Base-by-base conservation (phyloP, 2,888 invertebrate genomes). In the Schizotus pectinicornis region DNA sequence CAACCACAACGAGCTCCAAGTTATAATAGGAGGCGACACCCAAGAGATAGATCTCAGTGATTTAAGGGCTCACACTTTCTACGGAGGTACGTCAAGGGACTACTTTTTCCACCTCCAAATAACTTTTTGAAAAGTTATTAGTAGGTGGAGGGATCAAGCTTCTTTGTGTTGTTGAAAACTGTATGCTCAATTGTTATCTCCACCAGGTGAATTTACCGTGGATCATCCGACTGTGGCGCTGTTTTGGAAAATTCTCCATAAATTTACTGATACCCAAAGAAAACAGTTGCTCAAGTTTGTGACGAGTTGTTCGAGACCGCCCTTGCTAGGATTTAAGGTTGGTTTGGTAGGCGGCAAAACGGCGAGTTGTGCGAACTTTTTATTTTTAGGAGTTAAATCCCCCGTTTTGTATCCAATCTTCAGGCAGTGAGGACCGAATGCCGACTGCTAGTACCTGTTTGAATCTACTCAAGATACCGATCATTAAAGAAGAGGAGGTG, bases 391-490 rank as follows among this genome's bases (percentile, higher is more conserved):
- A 98, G 77, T 81, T 98, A 63, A 92, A 94, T 80, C 98, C 99
- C 7, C 91, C 95, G 1, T 97, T 99, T 81, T 95, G 95, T 76
- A 95, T 99, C 73, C 97, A 98, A 74, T 91, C 92, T 59, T 94
- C 94, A 53, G 97, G 95, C 7, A 87, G 87, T 43, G 89, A 92
- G 67, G 94, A 95, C 77, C 88, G 97, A 8, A 86, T 99, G 73
- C 98, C 98, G 0, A 95, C 98, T 7, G 94, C 98, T 6, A 95
- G 95, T 79, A 99, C 99, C 3, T 99, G 98, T 77, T 94, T 99
- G 90, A 98, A 99, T 84, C 85, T 99, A 62, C 83, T 99, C 60
- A 98, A 98, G 81, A 84, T 99, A 68, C 98, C 98, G 0, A 91
- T 95, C 74, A 95, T 95, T 77, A 84, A 85, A 62, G 89, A 90